Percentiles rank a stretch among this genome's conserved stretches.
Evolutionary conservation across 2,113 vertebrate species (phyloP).

Genomic region (Phainopepla nitens): DNA sequence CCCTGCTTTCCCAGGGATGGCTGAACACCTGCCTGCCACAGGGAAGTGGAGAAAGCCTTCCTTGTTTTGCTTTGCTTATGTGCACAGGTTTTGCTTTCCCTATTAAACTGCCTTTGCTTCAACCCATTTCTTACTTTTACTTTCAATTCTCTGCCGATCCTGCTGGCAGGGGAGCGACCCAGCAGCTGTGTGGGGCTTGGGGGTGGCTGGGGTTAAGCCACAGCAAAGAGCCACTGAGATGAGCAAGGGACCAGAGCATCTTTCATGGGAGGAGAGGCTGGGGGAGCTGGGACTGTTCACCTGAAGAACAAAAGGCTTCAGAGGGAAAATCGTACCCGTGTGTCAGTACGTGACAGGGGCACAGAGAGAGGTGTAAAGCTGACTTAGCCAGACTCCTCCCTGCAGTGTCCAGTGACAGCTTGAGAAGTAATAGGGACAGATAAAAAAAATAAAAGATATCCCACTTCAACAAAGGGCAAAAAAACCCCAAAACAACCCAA

Average conservation of each 20-base stretch:
- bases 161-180: fast-evolving
- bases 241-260: neutral
- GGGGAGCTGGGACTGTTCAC: neutral
- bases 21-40: neutral
- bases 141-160: neutral
- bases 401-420: neutral
- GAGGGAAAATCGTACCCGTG: neutral
- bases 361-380: neutral
- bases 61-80: neutral
- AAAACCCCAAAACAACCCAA: fast-evolving
- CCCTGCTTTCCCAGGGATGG: neutral
- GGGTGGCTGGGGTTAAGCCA: neutral
- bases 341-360: neutral
- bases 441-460: neutral
- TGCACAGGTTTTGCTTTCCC: neutral
- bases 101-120: neutral
- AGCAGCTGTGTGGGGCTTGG: neutral
- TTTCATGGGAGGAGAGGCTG: neutral
- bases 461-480: neutral
- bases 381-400: neutral
- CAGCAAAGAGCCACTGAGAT: neutral
- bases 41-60: neutral
- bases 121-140: neutral
- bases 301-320: neutral
- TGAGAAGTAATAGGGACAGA: neutral